A percentile compares a stretch with the other conserved stretches of the same genome.
Conservation (phyloP, 1,140 invertebrate species). For the Drosophila grimshawi region DNA sequence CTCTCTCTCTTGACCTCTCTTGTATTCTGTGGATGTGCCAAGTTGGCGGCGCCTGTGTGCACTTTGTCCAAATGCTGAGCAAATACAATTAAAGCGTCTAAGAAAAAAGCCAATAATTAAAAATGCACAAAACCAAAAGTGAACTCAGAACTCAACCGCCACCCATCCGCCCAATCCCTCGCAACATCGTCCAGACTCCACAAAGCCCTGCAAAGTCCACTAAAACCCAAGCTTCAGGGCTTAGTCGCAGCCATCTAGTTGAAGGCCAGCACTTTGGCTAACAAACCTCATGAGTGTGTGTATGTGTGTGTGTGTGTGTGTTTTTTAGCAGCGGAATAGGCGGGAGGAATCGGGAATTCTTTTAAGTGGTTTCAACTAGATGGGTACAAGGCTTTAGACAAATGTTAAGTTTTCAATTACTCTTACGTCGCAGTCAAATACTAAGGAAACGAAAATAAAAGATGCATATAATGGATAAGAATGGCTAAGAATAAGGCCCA, state of each 20-base stretch:
- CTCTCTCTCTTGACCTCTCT: neutral
- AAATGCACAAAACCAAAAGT: conserved; percentile 78
- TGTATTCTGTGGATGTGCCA: neutral
- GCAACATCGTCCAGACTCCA: neutral
- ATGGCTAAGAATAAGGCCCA: neutral
- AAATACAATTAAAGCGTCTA: conserved; percentile 79
- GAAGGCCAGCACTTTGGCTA: conserved; percentile 24
- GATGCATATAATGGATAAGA: neutral
- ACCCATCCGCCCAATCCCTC: neutral
- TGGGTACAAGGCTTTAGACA: conserved; percentile 8
- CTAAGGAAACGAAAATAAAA: conserved; percentile 4
- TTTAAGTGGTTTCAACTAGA: conserved; percentile 6
- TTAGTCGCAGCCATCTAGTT: conserved; percentile 13
- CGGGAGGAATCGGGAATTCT: neutral
- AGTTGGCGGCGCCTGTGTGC: conserved; percentile 24
- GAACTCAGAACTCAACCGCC: conserved; percentile 36
- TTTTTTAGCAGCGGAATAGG: neutral
- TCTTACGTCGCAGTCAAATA: conserved; percentile 12
- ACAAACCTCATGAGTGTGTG: conserved; percentile 9
- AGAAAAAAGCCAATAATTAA: conserved; percentile 81
- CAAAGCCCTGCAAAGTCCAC: conserved; percentile 10
- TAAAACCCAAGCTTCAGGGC: conserved; percentile 16
- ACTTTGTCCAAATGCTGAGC: conserved; percentile 71
- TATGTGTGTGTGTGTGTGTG: conserved; percentile 1
- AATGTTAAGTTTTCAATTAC: conserved; percentile 24